Conservation (phyloP, 2,888 invertebrate genomes). For the Caenorhabditis becei region DNA sequence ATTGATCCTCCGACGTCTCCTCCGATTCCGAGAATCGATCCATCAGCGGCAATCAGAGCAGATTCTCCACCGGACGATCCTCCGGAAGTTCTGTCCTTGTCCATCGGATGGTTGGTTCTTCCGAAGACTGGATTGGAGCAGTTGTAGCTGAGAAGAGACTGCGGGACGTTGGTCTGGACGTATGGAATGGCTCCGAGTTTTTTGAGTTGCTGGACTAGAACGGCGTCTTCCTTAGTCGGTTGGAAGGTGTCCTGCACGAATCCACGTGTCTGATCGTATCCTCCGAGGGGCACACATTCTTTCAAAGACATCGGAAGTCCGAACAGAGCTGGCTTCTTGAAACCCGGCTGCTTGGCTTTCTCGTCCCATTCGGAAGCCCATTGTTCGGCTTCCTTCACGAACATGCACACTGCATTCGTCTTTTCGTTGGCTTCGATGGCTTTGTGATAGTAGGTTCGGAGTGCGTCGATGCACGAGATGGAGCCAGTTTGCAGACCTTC, state of each 20-base stretch:
- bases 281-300: constrained; percentile 74
- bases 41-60: constrained; percentile 81
- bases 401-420: constrained; percentile 75
- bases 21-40: constrained; percentile 80
- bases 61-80: constrained; percentile 72
- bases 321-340: constrained; percentile 75
- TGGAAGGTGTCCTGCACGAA: constrained; percentile 79
- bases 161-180: constrained; percentile 83
- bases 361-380: constrained; percentile 74
- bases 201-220: constrained; percentile 71
- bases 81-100: constrained; percentile 62
- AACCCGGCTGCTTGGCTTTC: constrained; percentile 60
- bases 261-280: constrained; percentile 79
- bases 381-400: constrained; percentile 73
- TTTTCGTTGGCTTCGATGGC: constrained; percentile 72
- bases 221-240: constrained; percentile 66
- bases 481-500: constrained; percentile 69
- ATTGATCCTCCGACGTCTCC: constrained; percentile 84
- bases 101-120: constrained; percentile 64
- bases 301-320: constrained; percentile 79
- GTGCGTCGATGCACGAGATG: constrained; percentile 67
- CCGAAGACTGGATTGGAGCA: constrained; percentile 83
- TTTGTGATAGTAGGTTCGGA: constrained; percentile 69
- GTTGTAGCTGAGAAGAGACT: constrained; percentile 79
- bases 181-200: constrained; percentile 82